Base-by-base conservation (phyloP, 1,140 invertebrate species). In the Drosophila kanapiae region DNA sequence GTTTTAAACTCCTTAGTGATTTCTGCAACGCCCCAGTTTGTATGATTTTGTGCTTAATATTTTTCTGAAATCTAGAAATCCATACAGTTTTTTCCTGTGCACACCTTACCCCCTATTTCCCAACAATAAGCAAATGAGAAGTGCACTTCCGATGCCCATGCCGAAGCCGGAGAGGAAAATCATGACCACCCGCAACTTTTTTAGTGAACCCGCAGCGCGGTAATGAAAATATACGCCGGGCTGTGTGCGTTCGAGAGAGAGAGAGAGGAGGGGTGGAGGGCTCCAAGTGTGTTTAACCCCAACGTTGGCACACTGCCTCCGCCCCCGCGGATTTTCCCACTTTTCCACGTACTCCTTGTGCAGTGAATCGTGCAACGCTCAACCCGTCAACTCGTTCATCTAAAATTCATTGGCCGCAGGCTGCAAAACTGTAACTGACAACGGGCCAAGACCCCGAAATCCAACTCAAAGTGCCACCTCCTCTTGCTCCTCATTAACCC, bases 161-260 rank as follows among this genome's bases (percentile, higher is more conserved):
- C 48, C 48, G 29, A 16, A 16, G 29, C 27, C 14, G 10, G 16
- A 31, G 16, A 38, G 37, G 35, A 57, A 42, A 62, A 62, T 77
- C 82, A 72, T 84, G 84, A 88, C 84, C 84, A 88, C 84, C 77
- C 84, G 84, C 85, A 83, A 87, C 85, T 84, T 84, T 81, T 79
- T 82, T 58, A 45, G 45, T 45, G 63, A 79, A 42, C 83, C 83
- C 83, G 83, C 83, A 88, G 71, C 57, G 72, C 70, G 67, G 62
- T 75, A 82, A 86, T 74, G 63, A 82, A 82, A 72, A 68, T 80
- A 60, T 69, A 42, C 42, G 29, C 49, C 18, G n/a, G 31, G 2
- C 18, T 43, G 49, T 37, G 23, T 74, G 56, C 31, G 67, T 59
- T 27, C 3, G 35, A 23, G 10, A 13, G 40, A 27, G 6, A 27